Evolutionary conservation across 2,797 vertebrate species (phyloP).

Genomic region (Thaleichthys pacificus): DNA sequence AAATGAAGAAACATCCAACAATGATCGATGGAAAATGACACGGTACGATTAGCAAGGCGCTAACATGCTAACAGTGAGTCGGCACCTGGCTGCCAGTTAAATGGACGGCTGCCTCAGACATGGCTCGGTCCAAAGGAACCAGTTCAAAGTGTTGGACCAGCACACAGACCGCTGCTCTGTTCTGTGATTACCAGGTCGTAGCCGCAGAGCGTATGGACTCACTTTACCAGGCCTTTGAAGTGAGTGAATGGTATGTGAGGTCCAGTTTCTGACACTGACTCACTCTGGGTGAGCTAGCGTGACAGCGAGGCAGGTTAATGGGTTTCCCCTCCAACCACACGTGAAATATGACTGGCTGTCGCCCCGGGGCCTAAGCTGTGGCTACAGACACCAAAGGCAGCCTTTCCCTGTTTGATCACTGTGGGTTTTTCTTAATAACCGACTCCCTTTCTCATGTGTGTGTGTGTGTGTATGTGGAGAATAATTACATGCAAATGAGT

Average conservation of each 20-base stretch:
- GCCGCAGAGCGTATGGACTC: conserved; percentile 40
- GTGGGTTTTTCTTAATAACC: conserved; percentile 21
- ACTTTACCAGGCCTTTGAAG: conserved; percentile 58
- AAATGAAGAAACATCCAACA: too few relatives aligned
- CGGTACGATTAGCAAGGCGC: conserved; percentile 27
- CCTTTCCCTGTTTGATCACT: conserved; percentile 34
- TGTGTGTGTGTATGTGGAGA: not conserved
- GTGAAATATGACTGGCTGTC: conserved; percentile 53
- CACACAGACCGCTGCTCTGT: not conserved
- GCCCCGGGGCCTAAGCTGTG: conserved; percentile 45
- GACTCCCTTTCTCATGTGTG: conserved; percentile 11
- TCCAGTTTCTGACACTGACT: conserved; percentile 47
- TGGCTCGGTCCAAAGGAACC: not conserved
- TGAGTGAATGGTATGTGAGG: conserved; percentile 48
- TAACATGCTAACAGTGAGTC: conserved; percentile 1
- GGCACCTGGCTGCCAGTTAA: not conserved
- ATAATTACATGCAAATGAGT: conserved; percentile 34
- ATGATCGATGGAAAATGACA: conserved; percentile 19
- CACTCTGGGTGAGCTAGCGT: conserved; percentile 49
- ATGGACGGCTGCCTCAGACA: not conserved
- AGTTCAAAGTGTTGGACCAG: not conserved
- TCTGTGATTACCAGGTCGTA: not conserved
- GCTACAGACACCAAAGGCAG: not conserved
- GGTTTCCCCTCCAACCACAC: conserved; percentile 48
- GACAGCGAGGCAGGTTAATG: conserved; percentile 66